Evolutionary conservation across 2,113 vertebrate species (phyloP), one percentile per base, ranked within the genome.

Genomic region (Aramus guarauna): DNA sequence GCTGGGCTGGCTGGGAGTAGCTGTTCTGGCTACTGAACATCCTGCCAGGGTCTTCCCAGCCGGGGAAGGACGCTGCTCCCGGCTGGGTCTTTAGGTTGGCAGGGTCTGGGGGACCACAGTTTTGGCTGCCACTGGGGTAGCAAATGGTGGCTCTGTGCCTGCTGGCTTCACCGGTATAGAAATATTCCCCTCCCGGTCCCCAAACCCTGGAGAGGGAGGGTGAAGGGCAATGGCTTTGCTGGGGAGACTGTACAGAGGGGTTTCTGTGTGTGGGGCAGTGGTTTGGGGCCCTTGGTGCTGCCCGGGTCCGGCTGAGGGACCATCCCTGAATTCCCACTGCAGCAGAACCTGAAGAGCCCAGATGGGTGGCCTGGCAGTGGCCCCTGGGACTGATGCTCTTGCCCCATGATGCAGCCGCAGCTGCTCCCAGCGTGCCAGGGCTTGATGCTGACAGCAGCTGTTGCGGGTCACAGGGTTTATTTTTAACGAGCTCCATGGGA

Each of bases 241-340:
- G 36, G 52, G 47, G 64, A 6, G 22, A 32, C 37, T 75, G 41
- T 72, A 43, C 50, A 66, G 67, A 23, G 32, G 13, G 26, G 8
- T 4, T 67, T 72, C 66, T 91, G 21, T 1, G 0, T n/a, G 29
- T 0, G 4, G 4, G 11, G 20, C 1, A 2, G 32, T 67, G 30
- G 21, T 59, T 23, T 77, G 12, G 20, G n/a, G 11, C 18, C 30
- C 30, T 32, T 2, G 5, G 29, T 0, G 4, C 72, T 62, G 27
- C 53, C 80, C 16, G 15, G 3, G 23, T 71, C 41, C 1, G 4
- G 5, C 67, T 43, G 80, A 66, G 64, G 68, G 41, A 62, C 24
- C 5, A 3, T 14, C 27, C 50, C 30, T 43, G 50, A 34, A 48
- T 62, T 39, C 13, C 45, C 1, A 1, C 66, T 90, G 78, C 45